These are phyloP conservation scores for Cyclopterus lumpus DNA, from an alignment of 2,797 vertebrate genomes.

Conservation along the genomic window DNA sequence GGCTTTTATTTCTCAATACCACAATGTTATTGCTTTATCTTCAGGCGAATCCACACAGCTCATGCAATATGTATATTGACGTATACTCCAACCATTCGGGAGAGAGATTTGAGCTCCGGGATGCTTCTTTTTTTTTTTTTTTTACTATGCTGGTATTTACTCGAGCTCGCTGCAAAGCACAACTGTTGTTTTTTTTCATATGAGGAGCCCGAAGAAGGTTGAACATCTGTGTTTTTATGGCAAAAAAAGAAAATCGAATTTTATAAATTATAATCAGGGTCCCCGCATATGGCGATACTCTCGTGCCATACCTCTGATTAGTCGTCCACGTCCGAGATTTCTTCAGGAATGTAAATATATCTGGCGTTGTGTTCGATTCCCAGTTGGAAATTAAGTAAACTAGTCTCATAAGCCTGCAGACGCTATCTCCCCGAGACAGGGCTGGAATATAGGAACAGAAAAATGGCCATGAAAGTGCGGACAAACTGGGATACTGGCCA, in stretches of 20 bases:
- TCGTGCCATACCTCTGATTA: not conserved
- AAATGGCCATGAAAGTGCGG: too few relatives aligned
- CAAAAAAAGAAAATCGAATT: constrained; percentile 30
- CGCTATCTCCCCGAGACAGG: not conserved
- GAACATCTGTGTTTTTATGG: constrained; percentile 20
- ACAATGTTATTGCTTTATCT: constrained; percentile 39
- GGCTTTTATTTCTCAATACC: constrained; percentile 18
- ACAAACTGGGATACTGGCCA: not conserved
- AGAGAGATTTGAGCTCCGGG: constrained; percentile 36
- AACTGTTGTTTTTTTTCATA: constrained; percentile 40
- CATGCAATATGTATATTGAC: constrained; percentile 56
- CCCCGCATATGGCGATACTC: not conserved
- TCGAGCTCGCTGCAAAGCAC: constrained; percentile 20
- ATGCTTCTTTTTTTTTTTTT: not conserved
- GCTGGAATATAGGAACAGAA: not conserved
- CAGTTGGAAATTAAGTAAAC: constrained; percentile 12
- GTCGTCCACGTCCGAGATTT: not conserved
- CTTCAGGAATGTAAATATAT: constrained; percentile 3
- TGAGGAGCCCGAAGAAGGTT: constrained; percentile 30
- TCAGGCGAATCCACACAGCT: constrained; percentile 44
- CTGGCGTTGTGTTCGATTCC: not conserved
- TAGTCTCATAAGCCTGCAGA: not conserved
- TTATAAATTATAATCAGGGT: constrained; percentile 25
- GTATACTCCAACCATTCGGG: constrained; percentile 30
- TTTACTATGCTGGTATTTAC: constrained; percentile 21